These are phyloP conservation scores for Philotrypesis tridentata DNA, from an alignment of 1,140 invertebrate genomes.

Conservation along the genomic window DNA sequence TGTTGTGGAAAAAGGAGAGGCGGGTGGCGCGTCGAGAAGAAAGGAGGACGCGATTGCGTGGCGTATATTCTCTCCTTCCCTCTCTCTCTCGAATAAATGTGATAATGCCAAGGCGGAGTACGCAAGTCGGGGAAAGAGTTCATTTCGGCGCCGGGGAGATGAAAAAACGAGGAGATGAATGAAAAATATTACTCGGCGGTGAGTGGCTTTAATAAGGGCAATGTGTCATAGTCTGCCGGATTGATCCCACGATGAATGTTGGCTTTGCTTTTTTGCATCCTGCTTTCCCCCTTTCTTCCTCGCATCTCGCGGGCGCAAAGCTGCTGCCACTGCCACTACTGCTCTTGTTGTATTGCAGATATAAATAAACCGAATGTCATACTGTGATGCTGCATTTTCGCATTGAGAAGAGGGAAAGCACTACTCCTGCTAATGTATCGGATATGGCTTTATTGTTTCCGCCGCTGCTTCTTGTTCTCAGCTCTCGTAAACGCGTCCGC, in stretches of 20 bases:
- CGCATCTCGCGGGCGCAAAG: not conserved
- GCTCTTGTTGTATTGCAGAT: not conserved
- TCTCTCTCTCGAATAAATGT: conserved; percentile 31
- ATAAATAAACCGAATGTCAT: conserved; percentile 30
- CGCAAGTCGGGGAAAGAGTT: conserved; percentile 1
- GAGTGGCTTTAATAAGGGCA: conserved; percentile 44
- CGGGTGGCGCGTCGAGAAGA: not conserved
- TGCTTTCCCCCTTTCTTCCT: not conserved
- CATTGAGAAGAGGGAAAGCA: not conserved
- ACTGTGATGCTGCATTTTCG: conserved; percentile 15
- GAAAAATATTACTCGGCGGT: conserved; percentile 46
- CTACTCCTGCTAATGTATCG: not conserved
- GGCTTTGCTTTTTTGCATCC: conserved; percentile 8
- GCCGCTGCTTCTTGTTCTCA: too few species aligned
- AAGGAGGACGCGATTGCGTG: not conserved
- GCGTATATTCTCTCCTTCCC: not conserved
- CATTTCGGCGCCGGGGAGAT: conserved; percentile 27
- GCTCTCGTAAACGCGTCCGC: too few species aligned
- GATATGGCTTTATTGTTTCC: not conserved
- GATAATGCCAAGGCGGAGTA: conserved; percentile 19
- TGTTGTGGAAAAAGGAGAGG: not conserved
- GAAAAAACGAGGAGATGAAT: conserved; percentile 42
- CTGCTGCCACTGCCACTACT: not conserved
- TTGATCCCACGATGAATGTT: conserved; percentile 45
- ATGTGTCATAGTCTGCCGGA: conserved; percentile 40